Evolutionary conservation across 2,113 vertebrate genomes (phyloP), one percentile per base, ranked within the genome.

Genomic region (Halcyon senegalensis): DNA sequence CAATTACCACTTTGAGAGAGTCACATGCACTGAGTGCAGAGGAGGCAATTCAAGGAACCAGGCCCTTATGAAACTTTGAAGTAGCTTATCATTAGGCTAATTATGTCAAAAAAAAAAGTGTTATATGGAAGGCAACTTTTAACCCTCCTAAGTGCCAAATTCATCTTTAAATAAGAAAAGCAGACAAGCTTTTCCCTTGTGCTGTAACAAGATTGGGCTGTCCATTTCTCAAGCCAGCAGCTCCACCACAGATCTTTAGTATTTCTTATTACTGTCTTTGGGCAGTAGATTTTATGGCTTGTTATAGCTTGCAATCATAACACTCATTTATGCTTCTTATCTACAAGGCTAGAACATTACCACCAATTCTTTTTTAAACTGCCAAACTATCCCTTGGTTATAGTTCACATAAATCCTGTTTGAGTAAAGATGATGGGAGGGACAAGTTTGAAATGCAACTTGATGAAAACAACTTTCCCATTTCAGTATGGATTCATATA

Each of bases 1-100:
- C 48, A 75, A 72, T 80, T 78, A 87, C 86, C 75, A 90, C 73
- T 93, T 96, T 55, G 93, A 92, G 74, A 92, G 64, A 76, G 51
- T 63, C 76, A 77, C 51, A 27, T 23, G 27, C 75, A 19, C 33
- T 37, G 46, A 91, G 67, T 64, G 35, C 43, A 84, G 67, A 83
- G 64, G n/a, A 93, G 33, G 70, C 56, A 81, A 28, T 90, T 76
- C 44, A 48, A 92, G 75, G 87, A 89, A 62, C 28, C 17, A 35
- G 79, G 50, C n/a, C 60, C 66, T 75, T 55, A 83, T 35, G 9
- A 50, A 83, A 77, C 25, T 70, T 74, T 11, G 5, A 46, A 83
- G 63, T 64, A 41, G 59, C 37, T 16, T 87, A 95, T 64, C 46
- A 84, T 60, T 78, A 84, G 73, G 72, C 46, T 43, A 81, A 81